A percentile compares a stretch with the other conserved stretches of the same genome.
These are phyloP conservation scores for Rhynchomys soricoides DNA, from an alignment of 2,113 vertebrate species.

Conservation along the genomic window DNA sequence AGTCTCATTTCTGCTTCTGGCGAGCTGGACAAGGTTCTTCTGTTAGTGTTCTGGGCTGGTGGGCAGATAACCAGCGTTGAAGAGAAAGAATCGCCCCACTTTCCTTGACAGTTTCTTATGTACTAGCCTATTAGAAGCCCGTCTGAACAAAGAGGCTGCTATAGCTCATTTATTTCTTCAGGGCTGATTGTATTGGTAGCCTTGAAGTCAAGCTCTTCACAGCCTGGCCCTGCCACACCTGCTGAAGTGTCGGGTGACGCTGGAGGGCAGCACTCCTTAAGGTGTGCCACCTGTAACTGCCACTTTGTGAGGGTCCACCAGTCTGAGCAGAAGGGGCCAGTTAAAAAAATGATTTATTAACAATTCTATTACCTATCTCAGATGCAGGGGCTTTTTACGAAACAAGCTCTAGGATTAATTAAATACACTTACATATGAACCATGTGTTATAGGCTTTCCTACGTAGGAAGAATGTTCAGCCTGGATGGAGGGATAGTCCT, in stretches of 20 bases:
- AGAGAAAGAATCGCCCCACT: neutral
- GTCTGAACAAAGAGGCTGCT: neutral
- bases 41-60: neutral
- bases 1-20: neutral
- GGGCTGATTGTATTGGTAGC: neutral
- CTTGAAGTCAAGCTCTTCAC: neutral
- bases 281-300: neutral
- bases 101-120: neutral
- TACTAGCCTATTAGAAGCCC: neutral
- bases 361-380: neutral
- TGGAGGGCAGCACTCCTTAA: neutral
- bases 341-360: neutral
- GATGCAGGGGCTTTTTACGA: conserved; percentile 32
- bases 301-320: neutral
- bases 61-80: neutral
- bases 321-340: neutral
- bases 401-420: neutral
- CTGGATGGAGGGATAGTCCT: neutral
- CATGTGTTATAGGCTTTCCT: neutral
- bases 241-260: neutral
- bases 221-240: neutral
- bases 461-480: neutral
- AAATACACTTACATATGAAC: neutral
- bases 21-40: neutral
- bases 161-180: neutral